Conservation (phyloP, 2,797 vertebrate genomes). For the Hafferia zeledoni region DNA sequence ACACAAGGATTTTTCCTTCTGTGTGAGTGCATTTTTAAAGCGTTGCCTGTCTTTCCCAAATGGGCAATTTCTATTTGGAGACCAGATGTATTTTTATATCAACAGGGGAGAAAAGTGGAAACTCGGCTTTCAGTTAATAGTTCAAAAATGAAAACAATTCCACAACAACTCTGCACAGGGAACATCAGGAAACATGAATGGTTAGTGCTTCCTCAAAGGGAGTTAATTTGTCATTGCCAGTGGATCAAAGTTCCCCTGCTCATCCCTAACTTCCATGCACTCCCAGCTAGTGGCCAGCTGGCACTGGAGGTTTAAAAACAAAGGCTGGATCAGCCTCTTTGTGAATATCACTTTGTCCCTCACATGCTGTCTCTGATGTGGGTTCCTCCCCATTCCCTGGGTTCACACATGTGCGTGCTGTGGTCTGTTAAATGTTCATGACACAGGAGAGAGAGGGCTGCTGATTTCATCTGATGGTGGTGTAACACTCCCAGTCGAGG, state of each 20-base stretch:
- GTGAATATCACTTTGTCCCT: background rate
- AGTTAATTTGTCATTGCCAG: background rate
- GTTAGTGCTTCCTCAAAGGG: background rate
- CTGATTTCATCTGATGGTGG: background rate
- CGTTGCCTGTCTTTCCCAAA: slow-evolving; percentile 43
- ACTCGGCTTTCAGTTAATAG: slow-evolving; percentile 66
- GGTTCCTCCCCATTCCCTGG: background rate
- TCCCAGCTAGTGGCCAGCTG: background rate
- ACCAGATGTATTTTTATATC: slow-evolving; percentile 78
- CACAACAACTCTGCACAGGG: slow-evolving; percentile 29
- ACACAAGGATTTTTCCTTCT: slow-evolving; percentile 10
- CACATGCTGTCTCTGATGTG: background rate
- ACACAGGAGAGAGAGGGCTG: background rate
- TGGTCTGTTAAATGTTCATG: background rate
- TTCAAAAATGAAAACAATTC: slow-evolving; percentile 52
- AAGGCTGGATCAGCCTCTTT: background rate
- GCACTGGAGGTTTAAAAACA: background rate
- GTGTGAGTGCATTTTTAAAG: background rate
- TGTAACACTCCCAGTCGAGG: background rate
- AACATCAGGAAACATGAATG: background rate
- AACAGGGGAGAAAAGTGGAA: slow-evolving; percentile 22
- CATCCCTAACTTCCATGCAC: background rate
- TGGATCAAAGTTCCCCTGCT: background rate
- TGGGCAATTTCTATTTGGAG: slow-evolving; percentile 64
- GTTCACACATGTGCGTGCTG: fast-evolving